Base-by-base conservation (phyloP, 1,140 invertebrate species). In the Arion vulgaris region DNA sequence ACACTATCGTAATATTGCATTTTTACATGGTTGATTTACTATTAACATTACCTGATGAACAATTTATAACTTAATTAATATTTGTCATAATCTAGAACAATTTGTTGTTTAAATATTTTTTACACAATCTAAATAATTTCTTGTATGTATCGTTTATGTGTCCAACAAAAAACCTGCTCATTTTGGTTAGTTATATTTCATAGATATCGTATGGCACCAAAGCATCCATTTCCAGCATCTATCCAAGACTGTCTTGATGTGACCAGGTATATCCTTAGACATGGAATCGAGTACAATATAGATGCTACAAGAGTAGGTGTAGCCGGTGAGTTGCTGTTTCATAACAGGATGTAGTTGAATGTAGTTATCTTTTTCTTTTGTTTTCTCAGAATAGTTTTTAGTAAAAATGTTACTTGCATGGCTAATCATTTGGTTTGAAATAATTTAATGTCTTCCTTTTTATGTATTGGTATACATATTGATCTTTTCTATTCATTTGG, bases 151-250 rank as follows among this genome's bases (percentile, higher is more conserved):
- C 36, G 32, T 39, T n/a, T 0, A 32, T n/a, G 28, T 72, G 5
- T 72, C 9, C 45, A 2, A n/a, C 74, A 62, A 15, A 74, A 17
- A 19, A 2, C n/a, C 36, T 28, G 2, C n/a, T 62, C 28, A 74
- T 2, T 45, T 79, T 62, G n/a, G n/a, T n/a, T n/a, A n/a, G n/a
- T n/a, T n/a, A n/a, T n/a, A n/a, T n/a, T 19, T 74, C 71, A 28
- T 75, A 89, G 88, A 15, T 91, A 90, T 74, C 82, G 90, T 26
- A 78, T 87, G n/a, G 86, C 89, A n/a, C 90, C 90, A 36, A 88
- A 91, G 85, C 72, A 89, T 62, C 84, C 85, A 17, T 91, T 85
- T 82, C 90, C 90, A 19, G 83, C 82, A 19, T 78, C 87, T 0
- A 80, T 90, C 26, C 85, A 89, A 39, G 90, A 91, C 71, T 90